Percentiles rank a stretch among this genome's conserved stretches.
Conservation (phyloP, 2,888 invertebrate species). For the Anagyrus pseudococci region DNA sequence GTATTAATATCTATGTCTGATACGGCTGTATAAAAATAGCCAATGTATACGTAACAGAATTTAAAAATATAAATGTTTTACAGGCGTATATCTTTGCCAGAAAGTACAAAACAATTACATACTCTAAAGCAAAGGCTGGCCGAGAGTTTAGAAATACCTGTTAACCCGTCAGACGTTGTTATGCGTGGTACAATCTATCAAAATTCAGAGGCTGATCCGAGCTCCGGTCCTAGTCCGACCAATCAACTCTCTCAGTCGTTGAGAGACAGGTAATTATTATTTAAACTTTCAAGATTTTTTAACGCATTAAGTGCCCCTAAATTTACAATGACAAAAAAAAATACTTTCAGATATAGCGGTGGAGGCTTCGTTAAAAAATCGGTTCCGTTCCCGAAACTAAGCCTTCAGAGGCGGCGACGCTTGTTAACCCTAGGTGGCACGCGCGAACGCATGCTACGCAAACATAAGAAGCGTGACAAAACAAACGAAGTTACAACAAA, state of each 20-base stretch:
- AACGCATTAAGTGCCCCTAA: background rate
- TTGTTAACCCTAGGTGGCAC: slow-evolving; percentile 62
- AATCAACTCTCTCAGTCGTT: slow-evolving; percentile 54
- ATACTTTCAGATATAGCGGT: slow-evolving; percentile 59
- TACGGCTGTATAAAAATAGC: background rate
- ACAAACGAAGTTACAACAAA: slow-evolving; percentile 42
- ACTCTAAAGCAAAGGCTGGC: slow-evolving; percentile 48
- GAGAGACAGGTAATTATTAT: slow-evolving; percentile 52
- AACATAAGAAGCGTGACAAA: slow-evolving; percentile 58
- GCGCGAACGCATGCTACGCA: slow-evolving; percentile 57
- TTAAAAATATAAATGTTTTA: too few relatives aligned
- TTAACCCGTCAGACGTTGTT: slow-evolving; percentile 56
- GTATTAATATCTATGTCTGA: background rate
- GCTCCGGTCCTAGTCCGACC: slow-evolving; percentile 51
- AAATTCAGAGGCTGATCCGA: slow-evolving; percentile 53
- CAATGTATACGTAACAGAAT: too few relatives aligned
- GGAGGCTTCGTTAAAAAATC: slow-evolving; percentile 68
- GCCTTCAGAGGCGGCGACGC: slow-evolving; percentile 64
- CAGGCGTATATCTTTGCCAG: slow-evolving; percentile 53
- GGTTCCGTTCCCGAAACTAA: slow-evolving; percentile 66
- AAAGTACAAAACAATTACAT: slow-evolving; percentile 55
- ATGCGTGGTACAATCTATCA: slow-evolving; percentile 57
- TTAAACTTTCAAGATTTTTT: background rate
- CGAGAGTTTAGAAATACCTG: slow-evolving; percentile 54
- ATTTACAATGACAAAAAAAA: slow-evolving; percentile 1